These are phyloP conservation scores for Paradoxurus hermaphroditus DNA, from an alignment of 2,113 vertebrate species.

Conservation along the genomic window DNA sequence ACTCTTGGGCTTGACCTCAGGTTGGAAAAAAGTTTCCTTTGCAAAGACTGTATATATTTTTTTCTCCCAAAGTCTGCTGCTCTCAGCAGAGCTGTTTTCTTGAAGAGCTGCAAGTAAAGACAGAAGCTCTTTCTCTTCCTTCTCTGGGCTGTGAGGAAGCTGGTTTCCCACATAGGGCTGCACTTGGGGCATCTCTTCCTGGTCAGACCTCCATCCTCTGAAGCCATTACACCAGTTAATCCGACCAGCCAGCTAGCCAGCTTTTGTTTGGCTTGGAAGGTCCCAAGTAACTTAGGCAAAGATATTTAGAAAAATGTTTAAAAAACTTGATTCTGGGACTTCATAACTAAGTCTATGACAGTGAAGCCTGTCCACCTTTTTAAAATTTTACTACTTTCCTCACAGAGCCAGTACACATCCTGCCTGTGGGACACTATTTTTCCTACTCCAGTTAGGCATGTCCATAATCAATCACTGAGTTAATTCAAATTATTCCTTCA, in stretches of 20 bases:
- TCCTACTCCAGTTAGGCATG: background rate
- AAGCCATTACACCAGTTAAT: slow-evolving; percentile 34
- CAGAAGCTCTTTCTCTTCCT: slow-evolving; percentile 43
- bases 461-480: slow-evolving; percentile 38
- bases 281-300: slow-evolving; percentile 44
- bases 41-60: background rate
- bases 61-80: background rate
- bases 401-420: background rate
- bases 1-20: background rate
- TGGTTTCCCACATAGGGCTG: background rate
- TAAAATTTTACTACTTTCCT: slow-evolving; percentile 34
- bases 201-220: background rate
- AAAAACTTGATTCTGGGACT: slow-evolving; percentile 39
- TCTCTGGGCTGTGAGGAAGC: slow-evolving; percentile 24
- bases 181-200: slow-evolving; percentile 20
- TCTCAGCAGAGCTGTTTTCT: slow-evolving; percentile 34
- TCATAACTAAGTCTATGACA: slow-evolving; percentile 43
- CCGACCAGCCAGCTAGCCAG: background rate
- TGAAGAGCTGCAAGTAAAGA: slow-evolving; percentile 47
- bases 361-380: slow-evolving; percentile 15
- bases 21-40: slow-evolving; percentile 45
- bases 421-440: background rate
- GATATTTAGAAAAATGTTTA: slow-evolving; percentile 45
- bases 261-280: slow-evolving; percentile 58
- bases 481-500: slow-evolving; percentile 17